These are phyloP conservation scores for Pseudolaguvia tuberculata DNA, from an alignment of 2,113 vertebrate species.

Conservation along the genomic window DNA sequence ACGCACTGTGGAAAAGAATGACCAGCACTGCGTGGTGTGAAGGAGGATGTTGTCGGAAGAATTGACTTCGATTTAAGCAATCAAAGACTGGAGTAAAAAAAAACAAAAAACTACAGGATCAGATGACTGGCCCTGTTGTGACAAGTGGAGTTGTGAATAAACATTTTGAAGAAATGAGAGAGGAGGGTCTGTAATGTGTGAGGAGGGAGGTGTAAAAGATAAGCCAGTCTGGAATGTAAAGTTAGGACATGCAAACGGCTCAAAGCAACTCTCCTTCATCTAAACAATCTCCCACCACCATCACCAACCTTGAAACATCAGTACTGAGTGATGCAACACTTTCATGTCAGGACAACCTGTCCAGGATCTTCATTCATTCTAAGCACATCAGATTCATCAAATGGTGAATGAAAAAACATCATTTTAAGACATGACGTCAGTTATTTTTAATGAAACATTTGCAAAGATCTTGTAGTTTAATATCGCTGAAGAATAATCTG, in stretches of 20 bases:
- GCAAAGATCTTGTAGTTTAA: not conserved
- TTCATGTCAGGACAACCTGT: not conserved
- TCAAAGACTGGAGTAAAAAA: not conserved
- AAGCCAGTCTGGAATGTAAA: constrained; percentile 42
- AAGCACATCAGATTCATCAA: not conserved
- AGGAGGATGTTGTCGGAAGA: constrained; percentile 8
- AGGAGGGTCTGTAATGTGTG: not conserved
- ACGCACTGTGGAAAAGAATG: constrained; percentile 10
- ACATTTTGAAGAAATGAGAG: constrained; percentile 3
- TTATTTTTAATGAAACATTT: not conserved
- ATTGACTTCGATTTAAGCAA: constrained; percentile 13
- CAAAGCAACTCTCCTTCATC: constrained; percentile 1
- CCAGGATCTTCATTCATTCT: not conserved
- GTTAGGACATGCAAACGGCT: constrained; percentile 4
- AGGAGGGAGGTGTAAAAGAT: constrained; percentile 29
- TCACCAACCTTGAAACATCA: not conserved
- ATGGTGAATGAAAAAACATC: not conserved
- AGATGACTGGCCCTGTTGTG: constrained; percentile 21
- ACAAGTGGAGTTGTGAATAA: constrained; percentile 18
- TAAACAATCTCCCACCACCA: not conserved
- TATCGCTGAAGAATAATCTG: not conserved
- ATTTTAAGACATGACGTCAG: not conserved
- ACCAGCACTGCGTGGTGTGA: not conserved
- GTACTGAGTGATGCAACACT: not conserved
- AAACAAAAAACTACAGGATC: constrained; percentile 1